Evolutionary conservation across 2,113 vertebrate genomes (phyloP), one percentile per base, ranked within the genome.

Genomic region (Oxygymnocypris stewartii): DNA sequence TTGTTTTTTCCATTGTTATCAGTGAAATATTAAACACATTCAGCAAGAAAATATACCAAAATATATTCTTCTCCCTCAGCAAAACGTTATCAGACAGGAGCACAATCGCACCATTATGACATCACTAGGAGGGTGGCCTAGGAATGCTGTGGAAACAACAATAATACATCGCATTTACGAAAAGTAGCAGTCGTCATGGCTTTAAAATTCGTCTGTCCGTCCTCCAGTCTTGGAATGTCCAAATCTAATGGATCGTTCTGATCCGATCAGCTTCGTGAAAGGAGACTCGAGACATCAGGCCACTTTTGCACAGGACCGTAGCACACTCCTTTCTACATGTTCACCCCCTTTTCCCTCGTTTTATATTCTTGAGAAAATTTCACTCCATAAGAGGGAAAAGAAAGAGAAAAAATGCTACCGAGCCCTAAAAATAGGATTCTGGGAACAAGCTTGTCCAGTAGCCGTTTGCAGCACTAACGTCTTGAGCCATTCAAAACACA

Each of bases 31-130:
- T 65, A 31, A 37, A 74, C 11, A 44, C 3, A 44, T 74, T 42
- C 20, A 74, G 40, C 20, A 44, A 74, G 14, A 75, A 25, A 47
- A 47, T 14, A 25, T 6, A 25, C 40, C 23, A 31, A 86, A 88
- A 86, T 71, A 37, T 75, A 57, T 31, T 23, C 16, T 82, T 11
- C 2, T 49, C n/a, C 20, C 25, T 57, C 25, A 71, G 59, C 63
- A 69, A 86, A 40, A 79, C 23, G n/a, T 65, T 79, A 69, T 86
- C 40, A 78, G 74, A 82, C 59, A 25, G 75, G 31, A 71, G 76
- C n/a, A 92, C 93, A 94, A 90, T 93, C 89, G 85, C 88, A 78
- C 92, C 88, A 91, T 93, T 94, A 93, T 91, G 91, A 54, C 76
- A 69, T 88, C 73, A 82, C 77, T 85, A 85, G 61, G 87, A 82